Conservation (phyloP, 2,797 vertebrate genomes). For the Platalea minor region DNA sequence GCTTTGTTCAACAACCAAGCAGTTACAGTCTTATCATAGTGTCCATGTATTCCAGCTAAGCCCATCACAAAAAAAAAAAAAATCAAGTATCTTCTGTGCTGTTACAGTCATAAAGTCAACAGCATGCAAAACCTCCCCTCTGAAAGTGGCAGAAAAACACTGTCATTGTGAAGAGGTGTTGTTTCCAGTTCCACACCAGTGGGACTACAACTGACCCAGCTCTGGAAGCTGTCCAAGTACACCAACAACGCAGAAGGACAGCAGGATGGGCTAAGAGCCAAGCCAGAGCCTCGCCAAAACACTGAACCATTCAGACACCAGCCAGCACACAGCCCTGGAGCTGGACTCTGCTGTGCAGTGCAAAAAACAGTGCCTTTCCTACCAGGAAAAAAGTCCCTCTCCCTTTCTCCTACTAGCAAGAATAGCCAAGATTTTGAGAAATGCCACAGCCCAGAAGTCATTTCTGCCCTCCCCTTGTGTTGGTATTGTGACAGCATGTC, state of each 20-base stretch:
- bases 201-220: not conserved
- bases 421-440: not conserved
- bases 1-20: not conserved
- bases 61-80: not conserved
- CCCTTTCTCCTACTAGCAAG: not conserved
- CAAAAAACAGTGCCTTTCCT: not conserved
- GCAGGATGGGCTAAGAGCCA: not conserved
- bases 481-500: not conserved
- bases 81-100: not conserved
- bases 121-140: not conserved
- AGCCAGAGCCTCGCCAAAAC: not conserved
- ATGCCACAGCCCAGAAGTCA: not conserved
- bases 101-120: not conserved
- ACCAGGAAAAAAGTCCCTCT: not conserved
- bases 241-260: not conserved
- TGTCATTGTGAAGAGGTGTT: not conserved
- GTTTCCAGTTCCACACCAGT: not conserved
- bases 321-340: not conserved
- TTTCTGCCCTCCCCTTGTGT: not conserved
- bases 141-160: not conserved
- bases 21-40: accelerated
- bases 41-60: not conserved
- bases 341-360: not conserved
- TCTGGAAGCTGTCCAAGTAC: conserved; percentile 9
- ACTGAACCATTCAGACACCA: not conserved